Evolutionary conservation across 2,888 invertebrate genomes (phyloP).

Genomic region (Chrysotoxum bicinctum): DNA sequence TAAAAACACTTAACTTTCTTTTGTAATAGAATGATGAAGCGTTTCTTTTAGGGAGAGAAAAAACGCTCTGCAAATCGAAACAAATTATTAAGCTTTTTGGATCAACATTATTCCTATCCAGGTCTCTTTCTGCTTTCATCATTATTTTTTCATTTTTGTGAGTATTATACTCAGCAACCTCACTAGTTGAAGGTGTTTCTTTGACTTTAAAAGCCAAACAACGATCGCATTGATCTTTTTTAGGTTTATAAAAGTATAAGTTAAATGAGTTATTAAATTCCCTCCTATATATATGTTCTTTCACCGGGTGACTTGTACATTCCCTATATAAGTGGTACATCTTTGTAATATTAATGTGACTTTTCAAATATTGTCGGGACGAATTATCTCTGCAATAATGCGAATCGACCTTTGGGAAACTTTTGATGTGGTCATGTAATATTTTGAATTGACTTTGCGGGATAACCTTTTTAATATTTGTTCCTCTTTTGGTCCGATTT

Average conservation of each 20-base stretch:
- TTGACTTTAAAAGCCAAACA: constrained; percentile 32
- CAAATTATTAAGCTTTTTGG: not conserved
- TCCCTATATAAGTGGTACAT: too few species aligned
- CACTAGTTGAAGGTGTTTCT: constrained; percentile 5
- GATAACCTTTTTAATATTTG: too few species aligned
- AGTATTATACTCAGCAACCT: constrained; percentile 7
- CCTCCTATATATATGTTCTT: too few species aligned
- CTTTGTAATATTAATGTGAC: not conserved
- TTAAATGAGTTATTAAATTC: not conserved
- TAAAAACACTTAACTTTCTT: constrained; percentile 24
- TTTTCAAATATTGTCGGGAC: constrained; percentile 2
- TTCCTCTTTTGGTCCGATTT: not conserved
- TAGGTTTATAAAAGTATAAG: constrained; percentile 18
- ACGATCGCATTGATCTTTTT: constrained; percentile 37
- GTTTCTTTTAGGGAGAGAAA: constrained; percentile 19
- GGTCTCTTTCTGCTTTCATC: not conserved
- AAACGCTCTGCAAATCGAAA: not conserved
- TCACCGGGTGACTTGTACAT: too few species aligned
- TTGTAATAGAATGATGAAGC: constrained; percentile 28
- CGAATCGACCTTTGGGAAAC: constrained; percentile 9
- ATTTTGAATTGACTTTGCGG: too few species aligned
- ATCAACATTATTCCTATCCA: too few species aligned
- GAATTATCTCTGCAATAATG: constrained; percentile 8
- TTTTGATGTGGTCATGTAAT: not conserved
- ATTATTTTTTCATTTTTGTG: not conserved